Evolutionary conservation across 1,140 invertebrate species (phyloP), one percentile per base, ranked within the genome.

Genomic region (Zeugodacus cucurbitae): DNA sequence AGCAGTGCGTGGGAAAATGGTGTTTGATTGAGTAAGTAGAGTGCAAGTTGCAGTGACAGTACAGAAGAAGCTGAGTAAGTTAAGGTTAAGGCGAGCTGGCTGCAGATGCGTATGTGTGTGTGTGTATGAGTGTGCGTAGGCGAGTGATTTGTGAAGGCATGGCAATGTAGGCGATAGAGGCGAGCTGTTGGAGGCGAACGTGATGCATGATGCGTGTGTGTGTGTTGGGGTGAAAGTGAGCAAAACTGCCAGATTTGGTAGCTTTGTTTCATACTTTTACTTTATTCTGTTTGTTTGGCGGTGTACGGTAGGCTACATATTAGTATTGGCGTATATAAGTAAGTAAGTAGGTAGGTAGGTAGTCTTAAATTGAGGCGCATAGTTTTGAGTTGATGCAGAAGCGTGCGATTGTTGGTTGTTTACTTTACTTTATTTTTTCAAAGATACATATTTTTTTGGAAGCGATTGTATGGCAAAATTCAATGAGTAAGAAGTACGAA

Each of bases 321-420:
- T 44, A 29, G 74, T 82, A 82, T 26, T 82, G 20, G 44, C 48
- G 41, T 11, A 82, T 34, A n/a, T n/a, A n/a, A n/a, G n/a, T n/a
- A n/a, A n/a, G n/a, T n/a, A n/a, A n/a, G n/a, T n/a, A 8, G 22
- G 17, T 78, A 82, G 14, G 22, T 82, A 29, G 37, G 37, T 82
- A 32, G 22, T 26, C 26, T 82, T 82, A 82, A 82, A 48, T 48
- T 82, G 41, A 44, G 74, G n/a, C 41, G 74, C 74, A 82, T 82
- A 86, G 85, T 86, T 54, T 86, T 86, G 82, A 86, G 41, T 90
- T 92, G 91, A 92, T 92, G 91, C 91, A 92, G 91, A 92, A 92
- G 91, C 91, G 91, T 92, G 91, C 91, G 91, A 89, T 91, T 91
- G 90, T 92, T 91, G 88, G 89, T 91, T 91, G 89, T 89, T 89